Base-by-base conservation (phyloP, 2,888 invertebrate species). In the Mythimna ferrago region DNA sequence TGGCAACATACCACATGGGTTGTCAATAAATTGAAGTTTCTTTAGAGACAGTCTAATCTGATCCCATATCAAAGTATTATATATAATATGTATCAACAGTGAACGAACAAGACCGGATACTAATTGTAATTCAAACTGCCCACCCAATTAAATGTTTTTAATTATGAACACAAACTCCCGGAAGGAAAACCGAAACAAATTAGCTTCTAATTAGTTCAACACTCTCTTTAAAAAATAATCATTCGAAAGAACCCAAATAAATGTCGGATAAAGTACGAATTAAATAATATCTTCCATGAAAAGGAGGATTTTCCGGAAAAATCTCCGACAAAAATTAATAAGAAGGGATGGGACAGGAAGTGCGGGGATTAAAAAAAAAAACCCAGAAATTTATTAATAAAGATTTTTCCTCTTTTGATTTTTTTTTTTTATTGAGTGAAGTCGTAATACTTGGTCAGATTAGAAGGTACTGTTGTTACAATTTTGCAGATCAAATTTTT, bases 281-380 rank as follows among this genome's bases (percentile, higher is more conserved):
- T 69, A 68, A 85, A 81, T 78, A 78, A 74, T 65, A 60, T 35
- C 14, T 19, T 48, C 2, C 16, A 69, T 32, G 44, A 48, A 64
- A 66, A 70, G 9, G 63, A 66, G 64, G 61, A 69, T 83, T 62
- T 61, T 60, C 57, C n/a, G 57, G 66, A 65, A 74, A 69, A 80
- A 73, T 78, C 66, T 41, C 66, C 63, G 54, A 48, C 66, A 60
- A 70, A 84, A 86, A 86, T 82, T 86, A 85, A 86, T 85, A 84
- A 81, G 9, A 63, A 71, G 6, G 35, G 44, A 76, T 53, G 54
- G 19, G 73, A 16, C 76, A 78, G 78, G 82, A 86, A 84, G 71
- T 76, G 61, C n/a, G 26, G 38, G 54, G 44, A 80, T 86, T 73
- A 76, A 62, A 65, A 71, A 56, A n/a, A n/a, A 54, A 35, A 54